Evolutionary conservation across 2,888 invertebrate species (phyloP).

Genomic region (Kryphioiulus occultus): DNA sequence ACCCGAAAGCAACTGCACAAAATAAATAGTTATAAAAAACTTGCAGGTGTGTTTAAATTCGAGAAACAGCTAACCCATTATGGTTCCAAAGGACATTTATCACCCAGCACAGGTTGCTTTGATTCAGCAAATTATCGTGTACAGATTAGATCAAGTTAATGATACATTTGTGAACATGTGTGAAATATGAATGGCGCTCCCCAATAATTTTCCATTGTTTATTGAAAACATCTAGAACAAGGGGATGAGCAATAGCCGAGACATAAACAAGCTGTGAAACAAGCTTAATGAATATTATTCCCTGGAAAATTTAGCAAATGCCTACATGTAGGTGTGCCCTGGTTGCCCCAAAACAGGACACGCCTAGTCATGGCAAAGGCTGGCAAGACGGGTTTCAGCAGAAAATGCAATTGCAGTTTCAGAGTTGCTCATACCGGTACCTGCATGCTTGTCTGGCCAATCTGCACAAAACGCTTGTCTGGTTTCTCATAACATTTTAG

Average conservation of each 20-base stretch:
- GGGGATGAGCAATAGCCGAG: not conserved
- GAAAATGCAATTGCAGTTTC: too few species aligned
- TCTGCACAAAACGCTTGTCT: not conserved
- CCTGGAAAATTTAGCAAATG: not conserved
- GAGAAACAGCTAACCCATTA: not conserved
- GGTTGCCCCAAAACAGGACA: not conserved
- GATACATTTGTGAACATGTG: not conserved
- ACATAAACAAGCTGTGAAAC: not conserved
- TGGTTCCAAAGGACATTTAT: not conserved
- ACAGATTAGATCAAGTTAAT: not conserved
- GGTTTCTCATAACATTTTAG: too few species aligned
- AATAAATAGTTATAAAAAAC: not conserved
- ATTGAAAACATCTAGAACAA: not conserved
- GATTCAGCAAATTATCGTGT: not conserved
- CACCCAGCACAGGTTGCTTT: not conserved
- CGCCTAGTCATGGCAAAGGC: not conserved
- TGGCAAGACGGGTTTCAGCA: not conserved
- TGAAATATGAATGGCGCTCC: not conserved
- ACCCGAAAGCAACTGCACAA: not conserved
- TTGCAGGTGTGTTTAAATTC: not conserved
- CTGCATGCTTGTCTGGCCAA: not conserved
- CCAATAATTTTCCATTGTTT: not conserved
- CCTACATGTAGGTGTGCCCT: slow-evolving; percentile 23
- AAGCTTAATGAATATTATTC: slow-evolving; percentile 23
- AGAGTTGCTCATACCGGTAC: too few species aligned